Conservation (phyloP, 2,888 invertebrate species). For the Eucera pruinosa region DNA sequence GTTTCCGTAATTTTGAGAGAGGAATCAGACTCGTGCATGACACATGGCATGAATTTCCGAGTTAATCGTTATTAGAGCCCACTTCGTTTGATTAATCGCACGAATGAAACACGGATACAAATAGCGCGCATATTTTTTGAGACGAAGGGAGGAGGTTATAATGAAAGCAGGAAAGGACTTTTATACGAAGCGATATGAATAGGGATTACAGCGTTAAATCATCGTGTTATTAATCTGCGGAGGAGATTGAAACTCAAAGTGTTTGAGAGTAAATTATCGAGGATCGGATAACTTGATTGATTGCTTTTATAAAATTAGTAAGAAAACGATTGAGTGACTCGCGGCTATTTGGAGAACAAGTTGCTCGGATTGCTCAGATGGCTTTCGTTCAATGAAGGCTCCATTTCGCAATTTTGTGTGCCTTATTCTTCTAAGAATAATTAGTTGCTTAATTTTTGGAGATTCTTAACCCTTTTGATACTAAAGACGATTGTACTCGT, state of each 20-base stretch:
- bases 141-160: neutral
- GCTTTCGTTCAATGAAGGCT: no score
- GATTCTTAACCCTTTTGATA: no score
- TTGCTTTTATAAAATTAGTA: conserved; percentile 3
- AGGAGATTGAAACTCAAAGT: neutral
- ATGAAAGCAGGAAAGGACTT: neutral
- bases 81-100: conserved; percentile 16
- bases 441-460: no score
- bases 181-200: neutral
- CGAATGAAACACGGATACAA: neutral
- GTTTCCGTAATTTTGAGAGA: conserved; percentile 47
- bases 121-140: neutral
- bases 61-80: conserved; percentile 28
- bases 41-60: conserved; percentile 30
- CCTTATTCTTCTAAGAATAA: no score
- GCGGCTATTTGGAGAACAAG: neutral
- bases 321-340: neutral
- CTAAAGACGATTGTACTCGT: no score
- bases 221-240: neutral
- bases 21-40: conserved; percentile 38
- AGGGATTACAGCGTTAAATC: neutral
- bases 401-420: no score
- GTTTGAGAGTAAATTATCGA: neutral
- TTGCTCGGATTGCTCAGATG: neutral
- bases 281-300: neutral